Base-by-base conservation (phyloP, 2,888 invertebrate species). In the Chrysopilus asiliformis region DNA sequence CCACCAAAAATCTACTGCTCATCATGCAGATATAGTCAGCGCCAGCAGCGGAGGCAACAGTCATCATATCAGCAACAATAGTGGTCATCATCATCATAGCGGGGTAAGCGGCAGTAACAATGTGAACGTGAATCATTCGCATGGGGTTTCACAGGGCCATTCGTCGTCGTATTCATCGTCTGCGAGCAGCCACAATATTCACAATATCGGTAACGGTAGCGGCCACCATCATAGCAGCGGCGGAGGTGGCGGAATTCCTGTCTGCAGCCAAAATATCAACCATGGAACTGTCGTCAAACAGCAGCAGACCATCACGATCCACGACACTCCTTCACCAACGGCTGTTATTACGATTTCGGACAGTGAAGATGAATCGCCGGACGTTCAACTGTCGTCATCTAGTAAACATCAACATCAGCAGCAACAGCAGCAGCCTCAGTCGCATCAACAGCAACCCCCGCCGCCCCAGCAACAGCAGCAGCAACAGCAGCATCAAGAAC, bases 261-360 rank as follows among this genome's bases (percentile, higher is more conserved):
- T 36, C 17, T 39, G 41, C 27, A 39, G 35, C 33, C 26, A 36
- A 13, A 39, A 35, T 18, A 40, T 38, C 39, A 44, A 38, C 40
- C 52, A 53, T 38, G 50, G 49, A 38, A 47, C 51, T 16, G 49
- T 52, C 40, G 52, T 60, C 22, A 60, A 60, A 45, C 58, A 62
- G 30, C 79, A 82, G 50, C 90, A 86, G 55, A 91, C 91, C 12
- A 93, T 94, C 56, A 91, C 93, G 38, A 93, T 94, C 52, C 78
- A 87, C 47, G 93, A 93, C 64, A 90, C 94, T 17, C 94, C 94
- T 2, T 91, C 91, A 19, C 93, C 93, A 3, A 83, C 90, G 29
- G 89, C 91, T 38, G 90, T 94, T 49, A 94, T 95, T 55, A 94
- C 93, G 27, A 90, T 91, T 52, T 87, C 86, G 13, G 94, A 94